Percentiles rank a stretch among this genome's conserved stretches.
These are phyloP conservation scores for Malacosoma neustria DNA, from an alignment of 2,888 invertebrate genomes.

Conservation along the genomic window DNA sequence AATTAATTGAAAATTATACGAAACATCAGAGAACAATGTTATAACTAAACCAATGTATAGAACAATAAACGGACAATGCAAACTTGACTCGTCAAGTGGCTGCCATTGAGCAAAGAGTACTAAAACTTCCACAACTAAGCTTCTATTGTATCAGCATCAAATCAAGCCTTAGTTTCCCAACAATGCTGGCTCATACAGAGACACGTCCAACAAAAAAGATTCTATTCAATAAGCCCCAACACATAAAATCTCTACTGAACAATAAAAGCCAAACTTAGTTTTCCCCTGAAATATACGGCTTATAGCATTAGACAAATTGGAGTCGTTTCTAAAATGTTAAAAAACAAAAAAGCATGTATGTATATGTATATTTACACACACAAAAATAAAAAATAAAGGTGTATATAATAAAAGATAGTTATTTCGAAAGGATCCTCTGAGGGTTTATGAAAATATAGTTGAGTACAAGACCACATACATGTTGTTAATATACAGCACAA, in stretches of 20 bases:
- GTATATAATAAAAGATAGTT: too few species aligned
- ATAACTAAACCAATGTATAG: too few species aligned
- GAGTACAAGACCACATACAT: too few species aligned
- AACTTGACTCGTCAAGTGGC: background rate
- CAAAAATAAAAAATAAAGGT: too few species aligned
- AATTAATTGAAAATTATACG: too few species aligned
- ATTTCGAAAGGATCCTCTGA: too few species aligned
- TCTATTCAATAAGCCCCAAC: constrained; percentile 10
- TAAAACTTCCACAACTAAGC: background rate
- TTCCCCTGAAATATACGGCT: background rate
- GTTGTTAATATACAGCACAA: background rate
- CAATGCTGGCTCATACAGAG: background rate
- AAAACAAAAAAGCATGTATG: too few species aligned
- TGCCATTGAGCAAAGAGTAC: background rate
- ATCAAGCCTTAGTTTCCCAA: background rate
- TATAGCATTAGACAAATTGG: too few species aligned
- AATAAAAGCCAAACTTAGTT: constrained; percentile 8
- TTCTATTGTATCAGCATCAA: background rate
- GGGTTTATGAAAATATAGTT: too few species aligned
- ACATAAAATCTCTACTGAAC: constrained; percentile 6
- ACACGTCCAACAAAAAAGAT: constrained; percentile 1
- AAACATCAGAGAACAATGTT: too few species aligned
- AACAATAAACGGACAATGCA: background rate
- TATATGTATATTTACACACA: too few species aligned
- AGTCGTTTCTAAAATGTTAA: too few species aligned